These are phyloP conservation scores for Pseudachorutes palmiensis DNA, from an alignment of 1,140 invertebrate species.

Conservation along the genomic window DNA sequence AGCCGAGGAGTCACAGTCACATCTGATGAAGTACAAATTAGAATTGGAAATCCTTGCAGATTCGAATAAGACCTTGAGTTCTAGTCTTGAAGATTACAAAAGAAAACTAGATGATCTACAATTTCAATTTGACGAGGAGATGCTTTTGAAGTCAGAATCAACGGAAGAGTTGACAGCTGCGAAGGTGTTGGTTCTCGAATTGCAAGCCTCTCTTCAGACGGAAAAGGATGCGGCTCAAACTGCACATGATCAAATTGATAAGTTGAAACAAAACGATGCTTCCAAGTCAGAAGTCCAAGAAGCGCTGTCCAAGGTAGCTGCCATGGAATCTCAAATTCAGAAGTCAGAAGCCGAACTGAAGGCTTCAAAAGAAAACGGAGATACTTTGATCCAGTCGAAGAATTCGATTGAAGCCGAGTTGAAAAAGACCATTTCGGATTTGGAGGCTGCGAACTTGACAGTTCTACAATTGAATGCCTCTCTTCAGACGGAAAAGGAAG, in stretches of 20 bases:
- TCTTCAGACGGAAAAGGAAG: conserved; percentile 43
- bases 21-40: too few relatives aligned
- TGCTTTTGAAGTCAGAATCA: conserved; percentile 47
- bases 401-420: too few relatives aligned
- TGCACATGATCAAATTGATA: neutral
- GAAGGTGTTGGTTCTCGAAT: neutral
- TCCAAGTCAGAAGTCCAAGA: conserved; percentile 1
- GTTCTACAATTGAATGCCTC: too few relatives aligned
- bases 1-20: too few relatives aligned
- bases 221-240: conserved; percentile 27
- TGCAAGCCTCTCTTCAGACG: conserved; percentile 40
- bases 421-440: too few relatives aligned
- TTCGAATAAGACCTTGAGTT: conserved; percentile 47
- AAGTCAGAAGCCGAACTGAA: neutral
- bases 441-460: too few relatives aligned
- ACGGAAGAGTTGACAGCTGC: conserved; percentile 39
- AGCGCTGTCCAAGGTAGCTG: neutral
- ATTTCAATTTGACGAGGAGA: conserved; percentile 84
- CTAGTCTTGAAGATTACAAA: conserved; percentile 66
- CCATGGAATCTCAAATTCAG: neutral
- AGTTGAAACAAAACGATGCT: neutral
- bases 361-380: conserved; percentile 1
- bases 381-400: too few relatives aligned
- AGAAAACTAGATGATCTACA: conserved; percentile 84
- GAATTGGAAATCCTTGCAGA: too few relatives aligned